Evolutionary conservation across 1,140 invertebrate genomes (phyloP).

Genomic region (Planococcus citri): DNA sequence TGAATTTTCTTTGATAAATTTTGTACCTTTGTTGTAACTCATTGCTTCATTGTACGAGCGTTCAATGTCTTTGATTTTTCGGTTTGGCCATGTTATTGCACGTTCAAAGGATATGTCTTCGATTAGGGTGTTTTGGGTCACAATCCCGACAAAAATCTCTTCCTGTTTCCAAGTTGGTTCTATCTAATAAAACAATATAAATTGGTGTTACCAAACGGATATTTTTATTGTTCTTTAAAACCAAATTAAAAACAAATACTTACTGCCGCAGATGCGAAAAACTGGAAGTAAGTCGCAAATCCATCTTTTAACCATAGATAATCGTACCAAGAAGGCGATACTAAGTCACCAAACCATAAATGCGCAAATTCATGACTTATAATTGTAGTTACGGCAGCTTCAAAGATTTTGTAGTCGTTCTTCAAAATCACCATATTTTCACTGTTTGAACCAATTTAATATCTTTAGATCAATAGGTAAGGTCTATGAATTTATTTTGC

Average conservation of each 20-base stretch:
- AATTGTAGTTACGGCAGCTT: constrained; percentile 52
- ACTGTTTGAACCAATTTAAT: not conserved
- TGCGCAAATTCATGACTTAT: constrained; percentile 67
- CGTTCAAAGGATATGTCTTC: constrained; percentile 47
- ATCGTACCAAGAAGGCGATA: constrained; percentile 68
- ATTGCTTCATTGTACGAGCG: constrained; percentile 91
- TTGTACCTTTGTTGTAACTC: constrained; percentile 75
- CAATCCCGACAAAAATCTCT: constrained; percentile 38
- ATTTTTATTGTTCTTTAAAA: too few relatives aligned
- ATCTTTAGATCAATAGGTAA: too few relatives aligned
- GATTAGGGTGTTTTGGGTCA: constrained; percentile 38
- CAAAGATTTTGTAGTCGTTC: constrained; percentile 33
- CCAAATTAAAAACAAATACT: constrained; percentile 17
- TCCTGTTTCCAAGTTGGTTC: constrained; percentile 31
- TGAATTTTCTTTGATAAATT: constrained; percentile 12
- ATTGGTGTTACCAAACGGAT: too few relatives aligned
- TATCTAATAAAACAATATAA: too few relatives aligned
- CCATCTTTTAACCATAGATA: constrained; percentile 58
- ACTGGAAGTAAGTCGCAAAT: constrained; percentile 55
- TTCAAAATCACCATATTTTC: constrained; percentile 12
- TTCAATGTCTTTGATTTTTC: constrained; percentile 72
- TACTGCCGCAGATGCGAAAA: constrained; percentile 28
- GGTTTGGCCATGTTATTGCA: constrained; percentile 73
- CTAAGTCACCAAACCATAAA: constrained; percentile 63
- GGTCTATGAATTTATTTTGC: not conserved